Conservation (phyloP, 2,797 vertebrate genomes). For the Scleropages formosus region DNA sequence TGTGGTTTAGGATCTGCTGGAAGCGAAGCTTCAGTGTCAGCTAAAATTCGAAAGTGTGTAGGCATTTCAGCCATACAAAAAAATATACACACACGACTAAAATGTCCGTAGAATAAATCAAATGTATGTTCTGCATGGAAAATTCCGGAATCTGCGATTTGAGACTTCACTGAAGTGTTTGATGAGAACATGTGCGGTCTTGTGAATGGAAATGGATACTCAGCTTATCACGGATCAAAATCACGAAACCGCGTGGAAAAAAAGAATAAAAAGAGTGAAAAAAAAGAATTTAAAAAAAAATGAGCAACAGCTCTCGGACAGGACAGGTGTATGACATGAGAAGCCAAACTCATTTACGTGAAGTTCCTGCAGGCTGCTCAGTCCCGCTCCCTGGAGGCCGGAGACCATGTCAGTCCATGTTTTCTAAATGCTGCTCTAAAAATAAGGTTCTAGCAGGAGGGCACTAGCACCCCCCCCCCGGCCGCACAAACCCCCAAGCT, state of each 20-base stretch:
- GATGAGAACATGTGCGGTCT: too few species aligned
- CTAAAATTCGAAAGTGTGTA: background rate
- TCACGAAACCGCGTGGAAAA: background rate
- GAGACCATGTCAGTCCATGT: background rate
- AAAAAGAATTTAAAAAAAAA: too few species aligned
- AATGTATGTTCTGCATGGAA: too few species aligned
- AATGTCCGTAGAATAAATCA: too few species aligned
- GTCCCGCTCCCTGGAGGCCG: too few species aligned
- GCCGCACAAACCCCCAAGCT: background rate
- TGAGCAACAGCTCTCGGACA: background rate
- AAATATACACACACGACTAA: too few species aligned
- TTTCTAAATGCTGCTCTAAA: background rate
- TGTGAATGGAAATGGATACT: too few species aligned
- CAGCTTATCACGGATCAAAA: background rate
- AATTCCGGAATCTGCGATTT: too few species aligned
- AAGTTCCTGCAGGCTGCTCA: background rate
- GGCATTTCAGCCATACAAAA: background rate
- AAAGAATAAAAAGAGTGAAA: background rate
- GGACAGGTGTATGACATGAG: constrained; percentile 5
- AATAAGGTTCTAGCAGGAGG: background rate
- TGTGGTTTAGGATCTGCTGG: background rate
- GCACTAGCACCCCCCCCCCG: background rate
- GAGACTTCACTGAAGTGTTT: too few species aligned
- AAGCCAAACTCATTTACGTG: background rate
- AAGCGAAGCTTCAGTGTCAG: background rate